A percentile compares a stretch with the other conserved stretches of the same genome.
These are phyloP conservation scores for Drosophila algonquin DNA, from an alignment of 2,888 invertebrate species.

Conservation along the genomic window DNA sequence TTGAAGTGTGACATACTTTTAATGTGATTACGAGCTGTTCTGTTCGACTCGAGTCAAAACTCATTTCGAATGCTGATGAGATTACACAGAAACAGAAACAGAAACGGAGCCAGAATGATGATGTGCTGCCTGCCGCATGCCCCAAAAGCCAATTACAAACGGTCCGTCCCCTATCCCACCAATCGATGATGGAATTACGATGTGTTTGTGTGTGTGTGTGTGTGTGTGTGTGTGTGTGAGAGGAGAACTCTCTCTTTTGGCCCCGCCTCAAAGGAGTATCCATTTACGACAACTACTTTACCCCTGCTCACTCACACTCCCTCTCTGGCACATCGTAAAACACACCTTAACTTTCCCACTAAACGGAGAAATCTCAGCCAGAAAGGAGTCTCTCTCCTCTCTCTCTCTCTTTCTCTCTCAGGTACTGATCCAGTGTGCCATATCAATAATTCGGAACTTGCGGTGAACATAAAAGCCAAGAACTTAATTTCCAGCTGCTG, in stretches of 20 bases:
- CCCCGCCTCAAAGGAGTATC: neutral
- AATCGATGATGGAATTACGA: slow-evolving; percentile 26
- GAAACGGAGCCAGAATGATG: slow-evolving; percentile 15
- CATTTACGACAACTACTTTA: slow-evolving; percentile 22
- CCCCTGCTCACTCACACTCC: neutral
- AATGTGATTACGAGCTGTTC: slow-evolving; percentile 60
- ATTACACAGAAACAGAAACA: slow-evolving; percentile 49
- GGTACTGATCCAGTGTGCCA: slow-evolving; percentile 38
- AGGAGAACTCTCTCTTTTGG: neutral
- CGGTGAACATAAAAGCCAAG: slow-evolving; percentile 76
- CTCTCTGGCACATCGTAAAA: slow-evolving; percentile 26
- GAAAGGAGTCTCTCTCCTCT: slow-evolving; percentile 5
- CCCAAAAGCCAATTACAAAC: slow-evolving; percentile 33
- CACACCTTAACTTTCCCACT: slow-evolving; percentile 4
- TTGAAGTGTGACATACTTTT: slow-evolving; percentile 72
- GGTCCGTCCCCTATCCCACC: neutral
- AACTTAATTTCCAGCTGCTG: slow-evolving; percentile 77
- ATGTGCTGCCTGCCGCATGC: neutral
- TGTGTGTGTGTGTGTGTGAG: neutral
- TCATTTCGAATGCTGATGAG: slow-evolving; percentile 50
- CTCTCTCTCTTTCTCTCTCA: neutral
- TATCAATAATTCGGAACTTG: slow-evolving; percentile 76
- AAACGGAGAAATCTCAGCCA: slow-evolving; percentile 11
- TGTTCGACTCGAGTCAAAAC: slow-evolving; percentile 49
- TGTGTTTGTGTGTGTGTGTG: neutral